Base-by-base conservation (phyloP, 2,797 vertebrate genomes). In the Anguilla anguilla region DNA sequence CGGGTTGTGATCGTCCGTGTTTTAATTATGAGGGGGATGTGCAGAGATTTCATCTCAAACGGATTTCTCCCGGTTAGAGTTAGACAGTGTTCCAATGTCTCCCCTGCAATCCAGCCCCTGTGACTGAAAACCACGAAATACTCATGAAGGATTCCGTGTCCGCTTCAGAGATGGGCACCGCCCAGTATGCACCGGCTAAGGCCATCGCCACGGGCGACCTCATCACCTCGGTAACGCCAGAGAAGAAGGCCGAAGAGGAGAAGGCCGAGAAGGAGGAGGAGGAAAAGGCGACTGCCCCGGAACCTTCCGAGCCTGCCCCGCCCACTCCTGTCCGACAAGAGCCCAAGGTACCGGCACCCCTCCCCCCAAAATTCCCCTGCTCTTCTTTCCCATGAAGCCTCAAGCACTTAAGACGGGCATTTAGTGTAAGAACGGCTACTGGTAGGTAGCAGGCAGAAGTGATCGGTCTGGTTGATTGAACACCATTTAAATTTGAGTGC, bases 181-280 rank as follows among this genome's bases (percentile, higher is more conserved):
- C 96, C 94, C 96, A 96, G 94, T 97, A 96, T 88, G 91, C 95
- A 82, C 96, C 97, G 55, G 97, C 96, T 89, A 99, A 98, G 93
- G 96, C 96, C 95, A 96, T 98, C 87, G 95, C 97, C 93, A 97
- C 97, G 92, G 98, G 96, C 91, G 97, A 97, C 94, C 95, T 99
- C 91, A 99, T 99, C 95, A 97, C 97, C 94, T 97, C 96, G 59
- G 97, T 98, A 93, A 99, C 97, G 1, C 97, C 97, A 0, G 98
- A 99, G 95, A 99, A 98, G 92, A 97, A 98, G 91, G 94, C 94
- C 0, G 98, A 99, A 92, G 98, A 99, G 89, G 98, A 98, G 92
- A 97, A 93, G 35, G 94, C 91, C 2, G 95, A 94, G 91, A 96
- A 95, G 64, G 97, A 98, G 86, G 97, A 98, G 69, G 87, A 90